Base-by-base conservation (phyloP, 2,888 invertebrate genomes). In the Fragum sueziense region DNA sequence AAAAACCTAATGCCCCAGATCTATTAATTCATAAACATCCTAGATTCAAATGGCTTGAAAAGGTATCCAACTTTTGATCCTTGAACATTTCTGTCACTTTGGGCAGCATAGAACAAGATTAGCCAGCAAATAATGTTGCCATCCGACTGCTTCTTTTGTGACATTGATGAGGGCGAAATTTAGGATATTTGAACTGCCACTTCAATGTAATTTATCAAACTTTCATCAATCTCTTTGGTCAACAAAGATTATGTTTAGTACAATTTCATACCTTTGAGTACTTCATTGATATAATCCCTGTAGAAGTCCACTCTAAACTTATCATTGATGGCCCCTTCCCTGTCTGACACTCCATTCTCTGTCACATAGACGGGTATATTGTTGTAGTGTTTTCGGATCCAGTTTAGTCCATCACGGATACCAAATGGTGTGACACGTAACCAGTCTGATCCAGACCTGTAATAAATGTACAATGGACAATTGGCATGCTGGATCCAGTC, bases 311-410 rank as follows among this genome's bases (percentile, higher is more conserved):
- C 80, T 47, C 91, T 75, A 20, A 72, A 68, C 4, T 74, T 57
- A 74, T 90, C 90, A 25, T 86, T 80, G 14, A 88, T 47, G 11
- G 76, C 62, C 11, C 85, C 87, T 14, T 76, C 82, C 0, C 70
- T 73, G 61, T 89, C 88, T 25, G 86, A 85, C 6, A 88, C 82
- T 0, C 90, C 89, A 74, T 86, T 90, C 71, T 90, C 90, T 17
- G 90, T 89, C 22, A 90, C 76, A 62, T 80, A 76, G 29, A 90
- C 76, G 0, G 75, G 73, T 17, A 85, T 77, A 57, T 87, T 84
- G 61, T 81, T 75, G 62, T 89, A 89, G 59, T 84, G 72, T 7
- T 54, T 33, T 22, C 76, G 77, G 14, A 89, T 81, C 85, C 87
- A 88, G 72, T 85, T 84, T 1, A 89, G 70, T 1, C 86, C 70